Evolutionary conservation across 2,888 invertebrate genomes (phyloP).

Genomic region (Xestoiulus laeticollis): DNA sequence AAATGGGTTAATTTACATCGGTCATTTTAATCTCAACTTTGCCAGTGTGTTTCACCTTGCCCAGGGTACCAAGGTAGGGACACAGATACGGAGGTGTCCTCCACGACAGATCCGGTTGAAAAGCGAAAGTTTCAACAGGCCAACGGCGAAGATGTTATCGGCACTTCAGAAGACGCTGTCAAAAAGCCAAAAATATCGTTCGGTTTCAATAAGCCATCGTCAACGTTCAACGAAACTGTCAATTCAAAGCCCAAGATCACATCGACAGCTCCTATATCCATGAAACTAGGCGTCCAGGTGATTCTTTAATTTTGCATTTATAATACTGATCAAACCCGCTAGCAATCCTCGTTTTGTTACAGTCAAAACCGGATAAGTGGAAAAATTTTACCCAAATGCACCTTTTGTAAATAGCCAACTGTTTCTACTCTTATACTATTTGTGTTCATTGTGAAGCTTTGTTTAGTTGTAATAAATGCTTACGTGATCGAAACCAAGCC

Average conservation of each 20-base stretch:
- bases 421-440: too few relatives aligned
- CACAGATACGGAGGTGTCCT: conserved; percentile 45
- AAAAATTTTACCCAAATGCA: too few relatives aligned
- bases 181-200: conserved; percentile 50
- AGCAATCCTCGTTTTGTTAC: too few relatives aligned
- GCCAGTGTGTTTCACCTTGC: conserved; percentile 55
- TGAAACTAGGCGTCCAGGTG: conserved; percentile 44
- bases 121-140: conserved; percentile 19
- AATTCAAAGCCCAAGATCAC: conserved; percentile 31
- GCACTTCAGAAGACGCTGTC: not conserved
- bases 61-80: conserved; percentile 51
- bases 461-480: too few relatives aligned
- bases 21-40: conserved; percentile 53
- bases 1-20: not conserved
- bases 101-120: conserved; percentile 16
- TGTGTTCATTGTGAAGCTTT: too few relatives aligned
- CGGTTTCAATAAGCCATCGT: conserved; percentile 46
- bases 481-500: too few relatives aligned
- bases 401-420: too few relatives aligned
- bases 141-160: not conserved
- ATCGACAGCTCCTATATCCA: conserved; percentile 24
- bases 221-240: conserved; percentile 30
- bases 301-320: not conserved
- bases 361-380: too few relatives aligned
- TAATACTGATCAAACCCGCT: too few relatives aligned